phyloP scores from a whole-genome alignment of 2,888 invertebrate genomes.

The Gisinianus flammeolus region DNA sequence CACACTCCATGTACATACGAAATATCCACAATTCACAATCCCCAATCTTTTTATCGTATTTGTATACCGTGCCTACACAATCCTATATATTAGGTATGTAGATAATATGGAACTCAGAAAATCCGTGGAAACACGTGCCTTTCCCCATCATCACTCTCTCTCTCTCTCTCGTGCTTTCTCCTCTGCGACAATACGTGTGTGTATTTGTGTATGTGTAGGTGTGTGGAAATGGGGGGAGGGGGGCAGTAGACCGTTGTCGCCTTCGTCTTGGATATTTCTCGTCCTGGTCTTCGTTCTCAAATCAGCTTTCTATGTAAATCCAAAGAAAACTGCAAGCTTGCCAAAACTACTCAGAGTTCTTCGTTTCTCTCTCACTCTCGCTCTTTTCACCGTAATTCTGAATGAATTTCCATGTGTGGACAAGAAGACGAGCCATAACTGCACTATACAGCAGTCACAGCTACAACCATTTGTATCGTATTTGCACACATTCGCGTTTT shows the following conservation, averaged over 20 bases:
- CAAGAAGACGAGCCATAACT: no score
- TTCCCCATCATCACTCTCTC: no score
- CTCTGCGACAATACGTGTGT: neutral
- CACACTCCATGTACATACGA: no score
- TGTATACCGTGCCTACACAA: no score
- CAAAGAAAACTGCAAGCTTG: neutral
- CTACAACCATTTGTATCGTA: no score
- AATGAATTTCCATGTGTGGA: neutral
- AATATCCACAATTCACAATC: no score
- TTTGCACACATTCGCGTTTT: no score
- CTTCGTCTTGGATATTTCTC: neutral
- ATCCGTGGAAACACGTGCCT: neutral
- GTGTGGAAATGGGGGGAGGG: neutral
- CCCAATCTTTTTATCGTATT: no score
- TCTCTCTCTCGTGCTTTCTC: neutral
- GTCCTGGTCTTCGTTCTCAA: neutral
- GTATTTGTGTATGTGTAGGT: neutral
- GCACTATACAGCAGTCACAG: no score
- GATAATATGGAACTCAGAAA: no score
- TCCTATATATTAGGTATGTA: no score
- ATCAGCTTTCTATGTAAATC: conserved; percentile 14
- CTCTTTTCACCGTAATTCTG: neutral
- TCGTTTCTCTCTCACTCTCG: neutral
- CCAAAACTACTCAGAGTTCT: conserved; percentile 1
- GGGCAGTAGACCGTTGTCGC: neutral